Conservation (phyloP, 2,888 invertebrate species). For the Nomada lathburiana region DNA sequence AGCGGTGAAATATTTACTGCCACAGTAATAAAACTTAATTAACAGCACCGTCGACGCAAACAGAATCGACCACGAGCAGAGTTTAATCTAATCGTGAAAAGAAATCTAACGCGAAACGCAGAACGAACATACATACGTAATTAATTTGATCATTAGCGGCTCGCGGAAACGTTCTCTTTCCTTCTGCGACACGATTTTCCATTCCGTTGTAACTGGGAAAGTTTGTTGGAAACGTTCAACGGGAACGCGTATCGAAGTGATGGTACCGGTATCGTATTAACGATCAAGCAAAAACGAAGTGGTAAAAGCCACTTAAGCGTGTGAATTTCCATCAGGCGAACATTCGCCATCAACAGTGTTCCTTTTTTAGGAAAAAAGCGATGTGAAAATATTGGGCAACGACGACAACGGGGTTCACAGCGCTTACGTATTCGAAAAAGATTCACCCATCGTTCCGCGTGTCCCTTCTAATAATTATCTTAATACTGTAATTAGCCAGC, state of each 20-base stretch:
- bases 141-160: neutral
- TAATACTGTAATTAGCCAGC: slow-evolving; percentile 2
- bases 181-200: neutral
- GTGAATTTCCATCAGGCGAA: neutral
- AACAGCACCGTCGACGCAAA: slow-evolving; percentile 7
- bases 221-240: neutral
- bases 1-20: too few relatives aligned
- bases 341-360: neutral
- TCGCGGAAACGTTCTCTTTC: neutral
- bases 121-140: slow-evolving; percentile 8
- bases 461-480: neutral
- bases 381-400: slow-evolving; percentile 8
- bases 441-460: slow-evolving; percentile 29
- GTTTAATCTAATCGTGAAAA: neutral
- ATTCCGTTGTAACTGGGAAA: neutral
- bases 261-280: neutral
- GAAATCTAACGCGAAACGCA: slow-evolving; percentile 12
- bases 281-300: slow-evolving; percentile 22
- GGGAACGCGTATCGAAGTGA: slow-evolving; percentile 8
- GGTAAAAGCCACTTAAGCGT: slow-evolving; percentile 23
- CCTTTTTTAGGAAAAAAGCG: slow-evolving; percentile 17
- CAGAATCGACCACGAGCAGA: neutral
- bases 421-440: slow-evolving; percentile 13
- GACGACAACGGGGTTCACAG: slow-evolving; percentile 10
- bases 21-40: too few relatives aligned